Conservation (phyloP, 2,797 vertebrate species). For the Rhyacichthys aspro region DNA sequence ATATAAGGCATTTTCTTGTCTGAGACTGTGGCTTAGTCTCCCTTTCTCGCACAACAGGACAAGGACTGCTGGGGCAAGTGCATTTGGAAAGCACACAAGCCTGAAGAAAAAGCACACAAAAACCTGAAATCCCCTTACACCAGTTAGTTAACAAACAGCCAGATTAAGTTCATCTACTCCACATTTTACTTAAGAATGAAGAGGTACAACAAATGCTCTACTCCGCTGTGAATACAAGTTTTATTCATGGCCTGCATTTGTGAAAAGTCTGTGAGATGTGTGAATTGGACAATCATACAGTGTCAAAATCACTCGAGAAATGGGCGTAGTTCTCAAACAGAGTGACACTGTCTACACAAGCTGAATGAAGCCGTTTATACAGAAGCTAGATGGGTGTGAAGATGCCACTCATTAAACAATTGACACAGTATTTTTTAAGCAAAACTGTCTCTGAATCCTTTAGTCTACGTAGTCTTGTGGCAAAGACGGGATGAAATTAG, state of each 20-base stretch:
- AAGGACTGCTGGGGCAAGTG: constrained; percentile 14
- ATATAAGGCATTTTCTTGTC: constrained; percentile 54
- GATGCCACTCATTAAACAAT: constrained; percentile 57
- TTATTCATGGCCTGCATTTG: constrained; percentile 48
- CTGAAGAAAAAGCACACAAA: constrained; percentile 23
- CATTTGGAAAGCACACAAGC: constrained; percentile 17
- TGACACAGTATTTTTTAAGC: constrained; percentile 9
- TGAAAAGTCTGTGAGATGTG: constrained; percentile 44
- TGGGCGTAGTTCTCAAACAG: constrained; percentile 39
- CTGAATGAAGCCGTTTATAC: constrained; percentile 45
- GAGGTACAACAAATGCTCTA: constrained; percentile 17
- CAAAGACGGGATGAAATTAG: not conserved
- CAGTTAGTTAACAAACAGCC: constrained; percentile 26
- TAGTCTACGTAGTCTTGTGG: constrained; percentile 19
- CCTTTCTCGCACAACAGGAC: constrained; percentile 32
- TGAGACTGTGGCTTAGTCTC: constrained; percentile 27
- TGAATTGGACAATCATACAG: constrained; percentile 54
- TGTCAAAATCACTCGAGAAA: constrained; percentile 55
- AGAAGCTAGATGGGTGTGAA: constrained; percentile 55
- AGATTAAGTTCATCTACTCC: constrained; percentile 6
- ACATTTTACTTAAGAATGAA: constrained; percentile 29
- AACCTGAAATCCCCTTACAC: constrained; percentile 30
- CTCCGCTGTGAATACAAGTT: constrained; percentile 44
- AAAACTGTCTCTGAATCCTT: constrained; percentile 10
- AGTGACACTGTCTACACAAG: constrained; percentile 47